Conservation (phyloP, 2,797 vertebrate genomes). For the Eupleurogrammus muticus region DNA sequence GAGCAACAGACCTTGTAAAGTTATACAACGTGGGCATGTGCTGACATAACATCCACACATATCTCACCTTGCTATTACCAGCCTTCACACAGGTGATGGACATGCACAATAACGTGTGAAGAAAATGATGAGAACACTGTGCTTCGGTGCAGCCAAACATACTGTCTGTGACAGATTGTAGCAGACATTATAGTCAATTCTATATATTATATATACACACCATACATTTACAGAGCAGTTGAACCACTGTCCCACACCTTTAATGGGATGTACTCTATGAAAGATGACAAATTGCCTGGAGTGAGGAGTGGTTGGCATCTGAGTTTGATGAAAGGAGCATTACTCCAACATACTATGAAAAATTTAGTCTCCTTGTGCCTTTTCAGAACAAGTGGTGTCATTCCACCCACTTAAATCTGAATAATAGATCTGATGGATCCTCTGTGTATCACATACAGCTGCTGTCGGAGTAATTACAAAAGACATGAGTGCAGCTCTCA, state of each 20-base stretch:
- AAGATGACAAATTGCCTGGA: constrained; percentile 45
- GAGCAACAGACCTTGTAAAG: constrained; percentile 71
- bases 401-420: constrained; percentile 66
- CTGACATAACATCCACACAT: constrained; percentile 65
- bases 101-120: constrained; percentile 8
- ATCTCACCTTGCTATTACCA: constrained; percentile 31
- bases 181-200: background rate
- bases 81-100: constrained; percentile 30
- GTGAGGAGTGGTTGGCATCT: constrained; percentile 28
- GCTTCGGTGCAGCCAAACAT: constrained; percentile 6
- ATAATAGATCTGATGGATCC: constrained; percentile 69
- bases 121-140: constrained; percentile 15
- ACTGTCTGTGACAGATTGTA: background rate
- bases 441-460: constrained; percentile 43
- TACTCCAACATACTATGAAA: constrained; percentile 50
- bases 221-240: constrained; percentile 17
- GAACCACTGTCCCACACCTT: constrained; percentile 7
- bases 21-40: constrained; percentile 76
- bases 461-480: constrained; percentile 60
- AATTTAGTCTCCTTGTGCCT: constrained; percentile 52
- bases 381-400: constrained; percentile 65
- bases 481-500: constrained; percentile 40
- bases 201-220: constrained; percentile 2
- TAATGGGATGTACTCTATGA: constrained; percentile 29
- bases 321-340: constrained; percentile 27